phyloP scores from a whole-genome alignment of 1,140 invertebrate species.

The Aphelinus atriplicis region DNA sequence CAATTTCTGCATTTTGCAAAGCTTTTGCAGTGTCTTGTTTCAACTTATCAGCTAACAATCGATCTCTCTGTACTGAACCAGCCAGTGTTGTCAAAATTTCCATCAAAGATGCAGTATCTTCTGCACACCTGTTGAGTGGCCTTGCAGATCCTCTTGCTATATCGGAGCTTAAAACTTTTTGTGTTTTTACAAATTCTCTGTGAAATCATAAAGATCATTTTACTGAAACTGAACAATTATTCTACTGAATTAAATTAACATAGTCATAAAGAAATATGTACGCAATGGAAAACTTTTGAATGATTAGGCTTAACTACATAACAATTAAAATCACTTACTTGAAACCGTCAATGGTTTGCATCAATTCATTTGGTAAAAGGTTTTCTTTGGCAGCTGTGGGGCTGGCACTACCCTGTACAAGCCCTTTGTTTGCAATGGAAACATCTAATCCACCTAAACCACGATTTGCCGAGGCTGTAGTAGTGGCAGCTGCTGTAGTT shows the following conservation, averaged over 20 bases:
- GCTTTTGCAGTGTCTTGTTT: conserved; percentile 79
- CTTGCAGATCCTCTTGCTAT: conserved; percentile 79
- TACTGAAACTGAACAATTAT: conserved; percentile 57
- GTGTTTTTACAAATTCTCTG: conserved; percentile 84
- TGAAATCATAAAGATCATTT: conserved; percentile 47
- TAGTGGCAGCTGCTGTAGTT: conserved; percentile 47
- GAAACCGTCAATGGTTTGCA: conserved; percentile 68
- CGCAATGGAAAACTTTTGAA: conserved; percentile 7
- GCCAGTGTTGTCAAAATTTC: conserved; percentile 73
- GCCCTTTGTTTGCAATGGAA: conserved; percentile 66
- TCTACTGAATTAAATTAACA: conserved; percentile 23
- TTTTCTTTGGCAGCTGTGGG: conserved; percentile 76
- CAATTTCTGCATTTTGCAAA: conserved; percentile 80
- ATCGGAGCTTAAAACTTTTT: conserved; percentile 84
- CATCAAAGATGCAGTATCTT: conserved; percentile 73
- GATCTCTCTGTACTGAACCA: conserved; percentile 71
- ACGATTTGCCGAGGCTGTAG: conserved; percentile 58
- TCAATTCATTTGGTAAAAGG: conserved; percentile 78
- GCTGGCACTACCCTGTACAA: conserved; percentile 67
- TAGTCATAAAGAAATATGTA: conserved; percentile 1
- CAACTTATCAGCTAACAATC: conserved; percentile 74
- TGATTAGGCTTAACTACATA: not conserved
- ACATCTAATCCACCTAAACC: conserved; percentile 76
- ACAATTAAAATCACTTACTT: conserved; percentile 64
- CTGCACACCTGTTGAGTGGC: conserved; percentile 72